Evolutionary conservation across 2,888 invertebrate species (phyloP).

Genomic region (Lasioglossum pauxillum): DNA sequence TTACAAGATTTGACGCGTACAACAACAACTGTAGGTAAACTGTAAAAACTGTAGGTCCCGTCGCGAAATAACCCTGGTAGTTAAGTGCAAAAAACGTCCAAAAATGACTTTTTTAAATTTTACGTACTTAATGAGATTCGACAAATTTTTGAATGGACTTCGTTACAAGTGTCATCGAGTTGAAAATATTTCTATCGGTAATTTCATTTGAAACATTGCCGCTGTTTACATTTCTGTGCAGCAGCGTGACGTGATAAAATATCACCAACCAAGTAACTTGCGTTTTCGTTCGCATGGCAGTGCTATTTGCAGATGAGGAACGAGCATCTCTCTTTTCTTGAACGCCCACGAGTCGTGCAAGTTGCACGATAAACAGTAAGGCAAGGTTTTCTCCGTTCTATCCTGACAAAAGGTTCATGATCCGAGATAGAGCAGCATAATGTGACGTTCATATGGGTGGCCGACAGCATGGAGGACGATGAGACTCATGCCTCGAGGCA

Average conservation of each 20-base stretch:
- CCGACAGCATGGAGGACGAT: conserved; percentile 33
- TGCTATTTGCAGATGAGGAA: conserved; percentile 23
- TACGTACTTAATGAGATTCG: too few relatives aligned
- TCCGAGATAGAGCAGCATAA: conserved; percentile 54
- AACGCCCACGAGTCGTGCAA: conserved; percentile 55
- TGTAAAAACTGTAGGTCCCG: too few relatives aligned
- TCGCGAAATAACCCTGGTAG: too few relatives aligned
- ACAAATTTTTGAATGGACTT: too few relatives aligned
- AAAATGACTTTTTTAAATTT: too few relatives aligned
- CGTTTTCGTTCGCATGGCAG: neutral
- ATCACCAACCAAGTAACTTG: neutral
- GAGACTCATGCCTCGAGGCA: conserved; percentile 54
- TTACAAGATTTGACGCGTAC: too few relatives aligned
- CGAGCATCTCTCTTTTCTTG: conserved; percentile 36
- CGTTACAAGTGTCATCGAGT: neutral
- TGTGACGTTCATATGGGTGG: conserved; percentile 47
- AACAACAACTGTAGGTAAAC: too few relatives aligned
- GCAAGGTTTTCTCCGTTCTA: conserved; percentile 51
- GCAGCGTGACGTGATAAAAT: neutral
- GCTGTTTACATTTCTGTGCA: neutral
- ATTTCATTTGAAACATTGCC: neutral
- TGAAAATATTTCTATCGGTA: neutral
- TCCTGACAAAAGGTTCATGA: conserved; percentile 52
- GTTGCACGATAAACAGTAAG: conserved; percentile 34
- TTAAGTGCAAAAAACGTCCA: too few relatives aligned